A percentile compares a stretch with the other conserved stretches of the same genome.
Evolutionary conservation across 2,797 vertebrate genomes (phyloP).

Genomic region (Prionace glauca): DNA sequence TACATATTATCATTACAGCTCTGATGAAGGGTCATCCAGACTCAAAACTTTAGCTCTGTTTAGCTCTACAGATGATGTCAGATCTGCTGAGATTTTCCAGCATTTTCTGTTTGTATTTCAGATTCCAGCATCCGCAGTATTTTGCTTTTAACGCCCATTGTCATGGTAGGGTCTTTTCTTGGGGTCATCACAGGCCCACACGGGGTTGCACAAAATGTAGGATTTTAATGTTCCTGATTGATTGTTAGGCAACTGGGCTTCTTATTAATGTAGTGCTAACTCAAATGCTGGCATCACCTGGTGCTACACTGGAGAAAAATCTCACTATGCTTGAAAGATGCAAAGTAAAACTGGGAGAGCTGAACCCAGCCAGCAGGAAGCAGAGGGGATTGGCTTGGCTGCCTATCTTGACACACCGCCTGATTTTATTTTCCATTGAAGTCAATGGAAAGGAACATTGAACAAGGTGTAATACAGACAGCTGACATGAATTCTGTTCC

Average conservation of each 20-base stretch:
- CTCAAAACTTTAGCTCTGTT: too few species aligned
- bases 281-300: not conserved
- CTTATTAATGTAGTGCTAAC: not conserved
- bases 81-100: too few species aligned
- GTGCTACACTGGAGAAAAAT: not conserved
- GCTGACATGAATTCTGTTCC: not conserved
- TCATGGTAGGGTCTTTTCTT: not conserved
- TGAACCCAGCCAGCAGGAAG: not conserved
- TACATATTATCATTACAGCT: not conserved
- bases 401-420: not conserved
- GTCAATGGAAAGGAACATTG: not conserved
- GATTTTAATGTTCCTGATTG: not conserved
- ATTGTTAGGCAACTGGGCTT: not conserved
- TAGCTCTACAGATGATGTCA: too few species aligned
- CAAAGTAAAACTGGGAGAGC: not conserved
- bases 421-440: slow-evolving; percentile 1
- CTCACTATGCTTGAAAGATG: not conserved
- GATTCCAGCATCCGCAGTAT: too few species aligned
- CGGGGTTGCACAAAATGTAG: not conserved
- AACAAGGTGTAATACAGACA: not conserved
- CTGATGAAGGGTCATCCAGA: too few species aligned
- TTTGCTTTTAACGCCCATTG: too few species aligned
- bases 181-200: not conserved
- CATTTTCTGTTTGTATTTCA: too few species aligned
- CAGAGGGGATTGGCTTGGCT: not conserved